Conservation (phyloP, 2,113 vertebrate species). For the Sus scrofa region T2T-Sscrofa CM000824.6:112846001-112846500, state of each 20-base stretch:
- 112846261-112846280: background rate
- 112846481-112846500: background rate
- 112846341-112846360: background rate
- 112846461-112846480: background rate
- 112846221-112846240: background rate
- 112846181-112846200: background rate
- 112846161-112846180: background rate
- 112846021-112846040: too few species aligned
- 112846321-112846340: conserved; percentile 31
- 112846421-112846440: background rate
- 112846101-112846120: too few species aligned
- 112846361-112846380: background rate
- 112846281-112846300: background rate
- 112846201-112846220: background rate
- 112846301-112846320: background rate
- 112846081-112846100: too few species aligned
- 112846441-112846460: background rate
- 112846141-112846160: background rate
- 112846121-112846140: too few species aligned
- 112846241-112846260: background rate
- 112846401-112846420: background rate
- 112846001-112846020: too few species aligned
- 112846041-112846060: too few species aligned
- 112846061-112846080: too few species aligned
- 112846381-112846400: background rate